A percentile compares a stretch with the other conserved stretches of the same genome.
phyloP scores from a whole-genome alignment of 2,113 vertebrate species.

The Hydrolagus affinis region DNA sequence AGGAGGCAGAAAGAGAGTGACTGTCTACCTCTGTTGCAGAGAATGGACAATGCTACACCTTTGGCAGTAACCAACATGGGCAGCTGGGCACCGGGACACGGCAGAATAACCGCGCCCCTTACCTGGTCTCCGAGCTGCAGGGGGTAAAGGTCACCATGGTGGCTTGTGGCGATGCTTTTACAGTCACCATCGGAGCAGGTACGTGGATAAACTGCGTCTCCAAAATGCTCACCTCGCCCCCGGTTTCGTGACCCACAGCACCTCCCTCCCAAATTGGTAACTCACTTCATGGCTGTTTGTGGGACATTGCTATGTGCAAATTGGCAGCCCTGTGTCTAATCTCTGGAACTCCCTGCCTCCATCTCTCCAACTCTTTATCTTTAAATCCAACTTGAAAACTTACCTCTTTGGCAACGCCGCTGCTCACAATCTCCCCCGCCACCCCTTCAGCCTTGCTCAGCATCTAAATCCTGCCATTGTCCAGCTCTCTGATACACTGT shows the following conservation, averaged over 20 bases:
- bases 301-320: not conserved
- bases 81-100: constrained; percentile 76
- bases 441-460: no score
- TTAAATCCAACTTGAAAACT: not conserved
- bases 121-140: constrained; percentile 68
- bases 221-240: not conserved
- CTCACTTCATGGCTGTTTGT: not conserved
- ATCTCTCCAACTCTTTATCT: not conserved
- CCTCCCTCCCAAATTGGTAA: not conserved
- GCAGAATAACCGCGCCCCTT: constrained; percentile 69
- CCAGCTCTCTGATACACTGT: no score
- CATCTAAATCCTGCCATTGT: no score
- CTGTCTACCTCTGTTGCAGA: constrained; percentile 50
- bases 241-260: not conserved
- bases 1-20: not conserved
- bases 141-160: constrained; percentile 63
- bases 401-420: not conserved
- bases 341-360: no score
- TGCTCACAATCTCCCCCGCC: no score
- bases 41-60: constrained; percentile 79
- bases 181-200: constrained; percentile 84
- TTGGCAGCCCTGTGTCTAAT: no score
- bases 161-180: constrained; percentile 92
- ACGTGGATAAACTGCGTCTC: constrained; percentile 34
- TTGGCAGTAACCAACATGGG: constrained; percentile 94